Base-by-base conservation (phyloP, 1,140 invertebrate genomes). In the Maconellicoccus hirsutus region DNA sequence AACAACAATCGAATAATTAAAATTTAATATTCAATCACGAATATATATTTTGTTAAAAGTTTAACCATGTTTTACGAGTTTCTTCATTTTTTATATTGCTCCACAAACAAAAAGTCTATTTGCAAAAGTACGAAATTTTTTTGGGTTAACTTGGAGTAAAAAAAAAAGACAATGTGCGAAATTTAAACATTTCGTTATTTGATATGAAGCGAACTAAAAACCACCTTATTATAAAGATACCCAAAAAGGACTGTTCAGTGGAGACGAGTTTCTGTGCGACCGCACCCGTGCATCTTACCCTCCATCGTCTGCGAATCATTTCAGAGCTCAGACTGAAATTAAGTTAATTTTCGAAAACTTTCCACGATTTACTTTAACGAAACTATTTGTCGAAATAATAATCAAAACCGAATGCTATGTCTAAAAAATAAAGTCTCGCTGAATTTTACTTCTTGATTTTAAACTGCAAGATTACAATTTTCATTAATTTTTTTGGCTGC, bases 331-430 rank as follows among this genome's bases (percentile, higher is more conserved):
- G 61, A 66, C 61, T 23, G 25, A 66, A 66, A 66, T 66, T 66
- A 66, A 66, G 22, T 25, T 66, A 10, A 66, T 66, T 26, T 66
- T 66, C 61, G 25, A 66, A 66, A 66, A 66, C 21, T 26, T 66
- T 66, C 25, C 16, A 25, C 22, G 22, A 14, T 66, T 66, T 25
- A 25, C 61, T 66, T 66, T 66, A 25, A 25, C 61, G 16, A 66
- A 66, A 66, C 61, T 66, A 23, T 66, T 66, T 26, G 25, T 66
- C 22, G 61, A 66, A 66, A 66, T 23, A 66, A 66, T 66, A 66
- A 66, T 66, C 42, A 52, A 52, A 52, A 52, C n/a, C 42, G 42
- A 52, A 52, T 16, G 42, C 42, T 52, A 52, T 19, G 42, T 52
- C 42, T 52, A 52, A 52, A 52, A 52, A 52, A 52, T 52, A 52